These are phyloP conservation scores for Sinosuthora webbiana DNA, from an alignment of 2,113 vertebrate genomes.

Conservation along the genomic window DNA sequence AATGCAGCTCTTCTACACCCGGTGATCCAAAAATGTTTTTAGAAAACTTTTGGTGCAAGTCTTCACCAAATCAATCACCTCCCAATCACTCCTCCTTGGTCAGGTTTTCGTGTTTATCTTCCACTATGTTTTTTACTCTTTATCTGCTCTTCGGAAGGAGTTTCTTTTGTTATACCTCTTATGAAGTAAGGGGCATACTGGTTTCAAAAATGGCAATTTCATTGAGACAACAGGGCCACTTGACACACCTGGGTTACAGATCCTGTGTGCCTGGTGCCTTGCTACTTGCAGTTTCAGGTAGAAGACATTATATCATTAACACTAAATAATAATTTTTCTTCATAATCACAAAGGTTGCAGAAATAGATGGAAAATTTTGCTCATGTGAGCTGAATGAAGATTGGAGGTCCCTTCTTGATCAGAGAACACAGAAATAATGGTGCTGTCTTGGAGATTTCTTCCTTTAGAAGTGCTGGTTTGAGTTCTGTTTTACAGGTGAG, in stretches of 20 bases:
- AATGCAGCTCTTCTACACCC: not conserved
- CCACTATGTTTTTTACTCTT: not conserved
- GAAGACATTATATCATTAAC: not conserved
- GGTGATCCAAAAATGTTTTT: not conserved
- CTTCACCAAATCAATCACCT: not conserved
- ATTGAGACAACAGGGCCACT: not conserved
- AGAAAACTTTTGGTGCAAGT: not conserved
- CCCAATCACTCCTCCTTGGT: not conserved
- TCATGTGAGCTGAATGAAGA: not conserved
- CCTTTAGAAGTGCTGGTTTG: not conserved
- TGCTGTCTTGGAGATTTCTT: not conserved
- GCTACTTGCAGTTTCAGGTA: not conserved
- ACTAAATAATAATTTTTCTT: not conserved
- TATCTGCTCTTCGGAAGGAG: not conserved
- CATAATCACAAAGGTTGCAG: not conserved
- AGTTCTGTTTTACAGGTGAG: not conserved
- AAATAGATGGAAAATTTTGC: not conserved
- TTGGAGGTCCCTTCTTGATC: not conserved
- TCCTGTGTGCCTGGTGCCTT: not conserved
- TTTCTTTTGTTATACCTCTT: not conserved
- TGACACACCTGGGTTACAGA: not conserved
- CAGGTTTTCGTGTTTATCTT: not conserved
- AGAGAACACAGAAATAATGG: not conserved
- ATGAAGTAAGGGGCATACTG: rapidly evolving
- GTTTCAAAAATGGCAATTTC: not conserved